Evolutionary conservation across 2,113 vertebrate genomes (phyloP).

Genomic region (Pygoscelis adeliae): DNA sequence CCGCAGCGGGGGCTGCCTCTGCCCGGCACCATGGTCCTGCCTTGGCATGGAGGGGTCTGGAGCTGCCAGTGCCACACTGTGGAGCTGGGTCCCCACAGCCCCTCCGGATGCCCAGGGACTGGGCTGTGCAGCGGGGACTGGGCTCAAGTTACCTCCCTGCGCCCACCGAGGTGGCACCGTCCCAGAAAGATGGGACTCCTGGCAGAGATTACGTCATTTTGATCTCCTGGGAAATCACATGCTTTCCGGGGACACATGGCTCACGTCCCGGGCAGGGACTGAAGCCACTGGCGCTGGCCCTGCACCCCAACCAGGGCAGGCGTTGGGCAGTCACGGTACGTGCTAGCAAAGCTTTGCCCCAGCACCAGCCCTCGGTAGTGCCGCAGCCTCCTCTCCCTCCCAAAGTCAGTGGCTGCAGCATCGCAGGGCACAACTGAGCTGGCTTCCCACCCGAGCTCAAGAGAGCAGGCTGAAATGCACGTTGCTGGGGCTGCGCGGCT

Average conservation of each 20-base stretch:
- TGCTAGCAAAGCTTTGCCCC: neutral
- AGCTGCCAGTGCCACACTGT: rapidly evolving
- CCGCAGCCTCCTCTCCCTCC: neutral
- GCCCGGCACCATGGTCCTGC: neutral
- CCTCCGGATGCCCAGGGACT: neutral
- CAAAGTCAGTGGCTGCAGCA: neutral
- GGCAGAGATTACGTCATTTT: neutral
- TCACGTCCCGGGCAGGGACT: rapidly evolving
- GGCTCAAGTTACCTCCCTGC: neutral
- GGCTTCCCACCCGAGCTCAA: neutral
- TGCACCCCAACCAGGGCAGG: neutral
- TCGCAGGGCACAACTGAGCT: rapidly evolving
- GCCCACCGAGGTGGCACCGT: rapidly evolving
- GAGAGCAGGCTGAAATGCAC: neutral
- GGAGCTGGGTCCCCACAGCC: neutral
- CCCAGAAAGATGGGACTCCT: neutral
- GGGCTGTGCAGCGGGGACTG: neutral
- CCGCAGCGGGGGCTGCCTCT: rapidly evolving
- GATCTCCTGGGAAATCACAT: neutral
- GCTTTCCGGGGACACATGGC: neutral
- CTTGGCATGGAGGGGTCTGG: neutral
- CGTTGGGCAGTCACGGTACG: rapidly evolving
- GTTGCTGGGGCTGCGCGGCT: rapidly evolving
- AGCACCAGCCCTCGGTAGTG: neutral
- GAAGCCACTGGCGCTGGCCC: neutral